Evolutionary conservation across 2,797 vertebrate genomes (phyloP).

Genomic region (Todus mexicanus): DNA sequence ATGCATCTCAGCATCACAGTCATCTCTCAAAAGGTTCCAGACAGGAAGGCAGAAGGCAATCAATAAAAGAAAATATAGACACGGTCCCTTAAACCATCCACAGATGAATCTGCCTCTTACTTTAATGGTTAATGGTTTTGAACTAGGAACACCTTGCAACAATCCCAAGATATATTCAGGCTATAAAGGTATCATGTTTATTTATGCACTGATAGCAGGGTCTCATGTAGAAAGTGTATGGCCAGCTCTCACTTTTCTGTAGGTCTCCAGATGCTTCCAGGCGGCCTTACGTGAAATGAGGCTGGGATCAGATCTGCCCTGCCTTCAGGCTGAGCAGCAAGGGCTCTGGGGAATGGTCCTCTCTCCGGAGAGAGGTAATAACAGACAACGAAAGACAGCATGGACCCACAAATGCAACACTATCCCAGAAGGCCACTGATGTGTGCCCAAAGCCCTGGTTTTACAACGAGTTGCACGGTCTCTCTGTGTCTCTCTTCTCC

Average conservation of each 20-base stretch:
- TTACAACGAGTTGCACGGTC: accelerated
- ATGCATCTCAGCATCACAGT: not conserved
- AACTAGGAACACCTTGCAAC: not conserved
- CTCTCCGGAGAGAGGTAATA: not conserved
- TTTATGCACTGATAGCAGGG: not conserved
- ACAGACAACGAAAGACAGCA: not conserved
- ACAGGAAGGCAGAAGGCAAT: not conserved
- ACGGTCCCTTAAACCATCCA: not conserved
- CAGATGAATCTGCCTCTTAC: not conserved
- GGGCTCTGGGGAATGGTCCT: not conserved
- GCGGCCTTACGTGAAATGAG: not conserved
- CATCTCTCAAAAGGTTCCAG: slow-evolving; percentile 10
- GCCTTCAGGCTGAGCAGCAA: not conserved
- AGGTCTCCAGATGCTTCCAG: not conserved
- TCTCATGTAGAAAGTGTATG: not conserved
- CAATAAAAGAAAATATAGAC: slow-evolving; percentile 15
- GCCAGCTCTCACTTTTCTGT: not conserved
- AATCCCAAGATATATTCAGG: not conserved
- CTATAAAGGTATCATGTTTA: not conserved
- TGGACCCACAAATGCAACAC: not conserved
- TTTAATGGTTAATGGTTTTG: slow-evolving; percentile 18
- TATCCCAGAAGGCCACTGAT: not conserved
- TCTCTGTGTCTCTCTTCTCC: not conserved
- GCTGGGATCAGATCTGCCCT: not conserved
- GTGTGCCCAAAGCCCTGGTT: not conserved